Percentiles rank a stretch among this genome's conserved stretches.
These are phyloP conservation scores for Leucophenga montana DNA, from an alignment of 2,888 invertebrate species.

Conservation along the genomic window DNA sequence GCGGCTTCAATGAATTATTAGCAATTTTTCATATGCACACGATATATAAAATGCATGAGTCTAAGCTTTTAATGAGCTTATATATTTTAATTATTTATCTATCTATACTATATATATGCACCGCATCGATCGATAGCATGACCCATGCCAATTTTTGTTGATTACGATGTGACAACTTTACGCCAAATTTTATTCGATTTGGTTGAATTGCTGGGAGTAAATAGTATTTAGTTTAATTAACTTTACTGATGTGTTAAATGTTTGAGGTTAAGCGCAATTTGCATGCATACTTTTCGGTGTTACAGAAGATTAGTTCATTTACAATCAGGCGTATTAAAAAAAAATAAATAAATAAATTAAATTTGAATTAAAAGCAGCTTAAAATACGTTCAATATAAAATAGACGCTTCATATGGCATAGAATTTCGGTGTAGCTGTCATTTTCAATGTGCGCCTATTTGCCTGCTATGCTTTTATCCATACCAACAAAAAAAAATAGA, in stretches of 20 bases:
- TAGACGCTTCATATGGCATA: too few species aligned
- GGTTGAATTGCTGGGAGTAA: too few species aligned
- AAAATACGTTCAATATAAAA: too few species aligned
- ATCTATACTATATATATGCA: neutral
- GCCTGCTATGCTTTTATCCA: neutral
- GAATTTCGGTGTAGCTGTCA: too few species aligned
- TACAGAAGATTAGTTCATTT: neutral
- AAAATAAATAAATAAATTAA: too few species aligned
- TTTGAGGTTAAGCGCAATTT: constrained; percentile 32
- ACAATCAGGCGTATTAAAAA: too few species aligned
- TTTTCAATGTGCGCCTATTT: constrained; percentile 1
- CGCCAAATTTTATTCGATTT: neutral
- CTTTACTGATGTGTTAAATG: constrained; percentile 52
- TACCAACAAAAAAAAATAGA: too few species aligned
- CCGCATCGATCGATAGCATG: neutral
- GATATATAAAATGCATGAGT: constrained; percentile 35
- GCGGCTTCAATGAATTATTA: constrained; percentile 11
- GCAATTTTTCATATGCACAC: constrained; percentile 31
- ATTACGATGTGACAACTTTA: neutral
- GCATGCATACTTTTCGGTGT: constrained; percentile 4
- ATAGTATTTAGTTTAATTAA: constrained; percentile 51
- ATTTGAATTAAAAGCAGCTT: too few species aligned
- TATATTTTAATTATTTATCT: constrained; percentile 45
- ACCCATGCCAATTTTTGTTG: neutral
- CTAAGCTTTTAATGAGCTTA: constrained; percentile 64